Conservation (phyloP, 2,797 vertebrate genomes). For the Enteromius argenteus region DNA sequence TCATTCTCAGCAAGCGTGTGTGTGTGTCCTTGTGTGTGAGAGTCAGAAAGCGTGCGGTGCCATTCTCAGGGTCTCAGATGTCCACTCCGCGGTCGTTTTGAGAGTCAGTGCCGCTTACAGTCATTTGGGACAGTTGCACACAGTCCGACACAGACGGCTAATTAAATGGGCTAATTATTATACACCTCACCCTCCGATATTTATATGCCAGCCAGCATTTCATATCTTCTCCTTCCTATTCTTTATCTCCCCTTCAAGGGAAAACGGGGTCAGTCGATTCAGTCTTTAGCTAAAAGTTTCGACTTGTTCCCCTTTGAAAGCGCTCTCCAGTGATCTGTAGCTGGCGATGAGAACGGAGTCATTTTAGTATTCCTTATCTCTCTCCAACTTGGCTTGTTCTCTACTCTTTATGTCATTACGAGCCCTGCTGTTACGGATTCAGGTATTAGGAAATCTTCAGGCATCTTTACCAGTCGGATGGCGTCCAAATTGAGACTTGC, state of each 20-base stretch:
- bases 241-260: slow-evolving; percentile 25
- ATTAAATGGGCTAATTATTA: slow-evolving; percentile 63
- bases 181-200: slow-evolving; percentile 37
- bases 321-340: slow-evolving; percentile 11
- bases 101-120: slow-evolving; percentile 39
- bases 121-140: slow-evolving; percentile 57
- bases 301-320: slow-evolving; percentile 13
- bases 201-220: slow-evolving; percentile 40
- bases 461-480: slow-evolving; percentile 3
- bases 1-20: slow-evolving; percentile 44
- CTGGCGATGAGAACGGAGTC: slow-evolving; percentile 60
- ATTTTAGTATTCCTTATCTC: slow-evolving; percentile 67
- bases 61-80: slow-evolving; percentile 58
- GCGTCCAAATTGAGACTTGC: slow-evolving; percentile 43
- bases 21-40: slow-evolving; percentile 30
- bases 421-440: slow-evolving; percentile 63
- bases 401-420: slow-evolving; percentile 40
- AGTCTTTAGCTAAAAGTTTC: slow-evolving; percentile 36
- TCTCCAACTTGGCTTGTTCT: slow-evolving; percentile 74
- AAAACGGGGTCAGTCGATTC: slow-evolving; percentile 51
- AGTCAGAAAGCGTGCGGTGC: slow-evolving; percentile 29
- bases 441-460: slow-evolving; percentile 33
- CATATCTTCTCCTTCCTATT: slow-evolving; percentile 24
- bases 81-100: slow-evolving; percentile 57
- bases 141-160: slow-evolving; percentile 57